Percentiles rank a stretch among this genome's conserved stretches.
phyloP scores from a whole-genome alignment of 2,113 vertebrate genomes.

The Herpetotheres cachinnans region DNA sequence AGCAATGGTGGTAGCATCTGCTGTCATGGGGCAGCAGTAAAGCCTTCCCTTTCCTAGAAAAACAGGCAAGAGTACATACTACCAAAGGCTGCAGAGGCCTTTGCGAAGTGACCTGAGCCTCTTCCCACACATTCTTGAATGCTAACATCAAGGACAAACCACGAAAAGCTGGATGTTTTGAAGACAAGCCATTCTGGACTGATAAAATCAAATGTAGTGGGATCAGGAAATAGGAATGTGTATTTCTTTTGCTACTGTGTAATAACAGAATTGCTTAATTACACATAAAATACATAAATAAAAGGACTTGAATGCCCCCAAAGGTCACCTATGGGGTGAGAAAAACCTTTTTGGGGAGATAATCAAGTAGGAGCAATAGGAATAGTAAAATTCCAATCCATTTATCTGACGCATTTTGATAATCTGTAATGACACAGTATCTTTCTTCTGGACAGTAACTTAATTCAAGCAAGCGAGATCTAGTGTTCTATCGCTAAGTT shows the following conservation, averaged over 20 bases:
- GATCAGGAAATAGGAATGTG: background rate
- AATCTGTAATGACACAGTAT: background rate
- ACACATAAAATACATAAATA: background rate
- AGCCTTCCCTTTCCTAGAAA: background rate
- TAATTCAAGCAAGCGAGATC: background rate
- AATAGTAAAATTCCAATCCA: background rate
- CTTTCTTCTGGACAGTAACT: background rate
- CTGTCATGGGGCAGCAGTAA: accelerated
- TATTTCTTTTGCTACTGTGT: background rate
- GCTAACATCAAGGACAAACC: background rate
- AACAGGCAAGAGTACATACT: background rate
- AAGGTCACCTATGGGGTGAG: background rate
- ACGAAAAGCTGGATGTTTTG: background rate
- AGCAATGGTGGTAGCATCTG: background rate
- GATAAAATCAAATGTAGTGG: background rate
- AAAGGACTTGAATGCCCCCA: background rate
- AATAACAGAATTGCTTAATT: background rate
- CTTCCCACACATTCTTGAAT: background rate
- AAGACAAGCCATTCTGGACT: background rate
- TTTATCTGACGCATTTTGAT: background rate
- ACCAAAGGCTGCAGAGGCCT: background rate
- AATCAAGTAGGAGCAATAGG: background rate
- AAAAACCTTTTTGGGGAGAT: background rate
- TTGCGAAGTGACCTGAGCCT: accelerated
- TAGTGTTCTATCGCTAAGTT: background rate